Base-by-base conservation (phyloP, 2,797 vertebrate genomes). In the Peromyscus melanophrys region DNA sequence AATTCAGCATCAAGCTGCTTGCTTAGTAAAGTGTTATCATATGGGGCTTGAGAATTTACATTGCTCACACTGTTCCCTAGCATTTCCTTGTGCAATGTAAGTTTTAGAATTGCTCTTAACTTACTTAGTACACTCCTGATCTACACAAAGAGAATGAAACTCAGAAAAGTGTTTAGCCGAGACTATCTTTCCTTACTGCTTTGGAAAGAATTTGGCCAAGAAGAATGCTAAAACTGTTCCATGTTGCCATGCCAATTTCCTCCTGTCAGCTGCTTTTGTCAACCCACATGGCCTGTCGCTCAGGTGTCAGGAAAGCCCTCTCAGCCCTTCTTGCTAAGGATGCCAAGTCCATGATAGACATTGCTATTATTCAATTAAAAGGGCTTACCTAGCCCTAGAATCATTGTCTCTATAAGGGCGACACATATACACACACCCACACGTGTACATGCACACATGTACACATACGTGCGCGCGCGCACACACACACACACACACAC, bases 61-160 rank as follows among this genome's bases (percentile, higher is more conserved):
- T 76, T 86, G 55, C 89, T 86, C 49, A 73, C 17, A 77, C 11
- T 92, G n/a, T 82, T 1, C 16, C 9, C 75, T 25, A 40, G 43
- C 77, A 69, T 77, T 92, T 76, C 6, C n/a, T 71, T 76, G 46
- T 29, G 43, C 4, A 89, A 86, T 95, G 29, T 85, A 93, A 78
- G 14, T 37, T 90, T 40, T n/a, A 77, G 25, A 96, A 90, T 52
- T 86, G n/a, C 31, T 71, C 34, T 61, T 77, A 78, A 40, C 12
- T 71, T 61, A 5, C 49, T 89, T 10, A 71, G 46, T 12, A 57
- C 13, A 89, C 0, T 92, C 25, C 31, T 14, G 31, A 73, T 67
- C 91, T 25, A 85, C 81, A 73, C 59, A 19, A 93, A 84, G 31
- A 46, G 19, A 92, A 90, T n/a, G 29, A 94, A 8, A 76, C 0